Evolutionary conservation across 2,888 invertebrate genomes (phyloP).

Genomic region (Drosophila antonietae): DNA sequence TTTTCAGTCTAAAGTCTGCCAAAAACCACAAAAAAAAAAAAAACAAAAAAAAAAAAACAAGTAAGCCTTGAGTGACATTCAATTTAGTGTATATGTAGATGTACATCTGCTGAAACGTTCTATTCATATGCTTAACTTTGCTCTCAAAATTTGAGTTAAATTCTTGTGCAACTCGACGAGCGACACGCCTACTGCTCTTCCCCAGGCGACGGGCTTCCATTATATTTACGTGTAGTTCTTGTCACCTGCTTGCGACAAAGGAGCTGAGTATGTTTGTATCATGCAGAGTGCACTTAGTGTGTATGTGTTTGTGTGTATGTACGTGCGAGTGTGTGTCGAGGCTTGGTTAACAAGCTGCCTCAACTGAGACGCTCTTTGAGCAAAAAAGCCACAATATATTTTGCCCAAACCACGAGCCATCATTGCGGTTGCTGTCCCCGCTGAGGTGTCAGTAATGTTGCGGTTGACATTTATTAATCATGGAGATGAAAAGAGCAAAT

Average conservation of each 20-base stretch:
- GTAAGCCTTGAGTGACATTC: conserved; percentile 24
- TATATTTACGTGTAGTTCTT: conserved; percentile 60
- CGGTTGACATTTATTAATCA: conserved; percentile 77
- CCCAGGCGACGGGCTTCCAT: conserved; percentile 54
- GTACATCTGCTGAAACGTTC: neutral
- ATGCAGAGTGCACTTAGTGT: conserved; percentile 50
- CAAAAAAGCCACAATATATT: conserved; percentile 55
- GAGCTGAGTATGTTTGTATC: conserved; percentile 55
- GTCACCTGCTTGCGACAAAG: conserved; percentile 73
- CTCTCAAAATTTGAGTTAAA: conserved; percentile 48
- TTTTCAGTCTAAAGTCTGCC: neutral
- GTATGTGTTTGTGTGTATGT: neutral
- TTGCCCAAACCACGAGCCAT: conserved; percentile 42
- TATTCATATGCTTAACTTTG: conserved; percentile 14
- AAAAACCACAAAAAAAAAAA: neutral
- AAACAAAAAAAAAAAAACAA: conserved; percentile 23
- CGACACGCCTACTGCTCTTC: neutral
- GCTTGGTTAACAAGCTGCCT: conserved; percentile 21
- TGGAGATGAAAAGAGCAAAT: conserved; percentile 36
- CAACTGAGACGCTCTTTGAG: no score
- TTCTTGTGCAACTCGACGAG: conserved; percentile 17
- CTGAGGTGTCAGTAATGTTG: conserved; percentile 75
- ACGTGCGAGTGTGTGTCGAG: conserved; percentile 10
- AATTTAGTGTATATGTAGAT: neutral
- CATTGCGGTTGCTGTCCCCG: conserved; percentile 26